Evolutionary conservation across 2,797 vertebrate species (phyloP), one percentile per base, ranked within the genome.

Genomic region (Cyprinella venusta): DNA sequence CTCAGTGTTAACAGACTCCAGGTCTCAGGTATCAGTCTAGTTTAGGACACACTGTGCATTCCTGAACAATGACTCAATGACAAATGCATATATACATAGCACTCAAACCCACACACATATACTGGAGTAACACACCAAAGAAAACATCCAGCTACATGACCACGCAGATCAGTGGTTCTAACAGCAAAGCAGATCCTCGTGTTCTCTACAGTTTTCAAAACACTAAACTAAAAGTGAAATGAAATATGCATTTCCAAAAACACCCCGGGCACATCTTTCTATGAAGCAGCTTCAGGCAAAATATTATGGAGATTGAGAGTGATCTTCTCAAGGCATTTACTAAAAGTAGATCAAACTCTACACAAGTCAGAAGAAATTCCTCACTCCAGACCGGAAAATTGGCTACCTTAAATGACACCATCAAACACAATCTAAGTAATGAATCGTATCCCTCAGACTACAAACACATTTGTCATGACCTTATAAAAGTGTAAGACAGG

Each of bases 21-120:
- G 13, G 13, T 15, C 13, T 63, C 52, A 80, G 80, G 83, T 85
- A 84, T 76, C 78, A 67, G 56, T 42, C 16, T 45, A 59, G 16
- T 72, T 42, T 79, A 72, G 40, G 48, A 77, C 59, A 63, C 40
- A 84, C 65, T 10, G 45, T 68, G 45, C 86, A 87, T 85, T 87
- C 86, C 80, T 80, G 38, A 63, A 77, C 67, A 63, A 84, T 85
- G 59, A 82, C 83, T 77, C 81, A 52, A 69, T 45, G 52, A 85
- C 72, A 64, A 54, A 70, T 33, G 42, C 80, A 75, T 71, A 76
- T 72, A 83, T 74, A 71, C 59, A 63, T 56, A 69, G 52, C 30
- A 26, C 75, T 56, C 21, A 71, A 56, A 38, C 18, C 33, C 81
- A 42, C 36, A 79, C 52, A 69, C 12, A 74, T 30, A 30, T 42